A percentile compares a stretch with the other conserved stretches of the same genome.
Evolutionary conservation across 2,888 invertebrate species (phyloP).

Genomic region (Eurytoma adleriae): DNA sequence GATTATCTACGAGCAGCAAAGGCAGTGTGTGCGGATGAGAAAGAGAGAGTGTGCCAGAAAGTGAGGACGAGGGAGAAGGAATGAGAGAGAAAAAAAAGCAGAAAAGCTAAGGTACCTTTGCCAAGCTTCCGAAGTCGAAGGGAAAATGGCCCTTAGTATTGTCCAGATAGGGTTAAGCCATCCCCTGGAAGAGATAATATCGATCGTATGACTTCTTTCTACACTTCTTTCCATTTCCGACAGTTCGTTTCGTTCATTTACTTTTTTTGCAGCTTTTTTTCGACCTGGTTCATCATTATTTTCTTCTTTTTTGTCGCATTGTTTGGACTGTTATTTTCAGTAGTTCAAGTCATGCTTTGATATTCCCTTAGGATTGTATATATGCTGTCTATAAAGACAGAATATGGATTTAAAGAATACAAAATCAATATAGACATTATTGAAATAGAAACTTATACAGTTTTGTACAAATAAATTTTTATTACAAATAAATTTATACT

Average conservation of each 20-base stretch:
- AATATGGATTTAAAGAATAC: too few relatives aligned
- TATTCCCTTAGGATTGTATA: too few relatives aligned
- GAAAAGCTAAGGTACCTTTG: slow-evolving; percentile 4
- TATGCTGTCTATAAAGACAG: too few relatives aligned
- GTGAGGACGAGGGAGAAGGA: slow-evolving; percentile 1
- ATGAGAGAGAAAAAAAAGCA: background rate
- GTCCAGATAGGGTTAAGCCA: slow-evolving; percentile 55
- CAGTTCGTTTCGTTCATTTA: slow-evolving; percentile 29
- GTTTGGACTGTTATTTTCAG: slow-evolving; percentile 45
- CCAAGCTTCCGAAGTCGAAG: slow-evolving; percentile 53
- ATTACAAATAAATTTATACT: too few relatives aligned
- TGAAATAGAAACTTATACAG: too few relatives aligned
- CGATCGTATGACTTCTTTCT: slow-evolving; percentile 41
- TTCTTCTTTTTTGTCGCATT: slow-evolving; percentile 29
- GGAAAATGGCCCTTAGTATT: slow-evolving; percentile 50
- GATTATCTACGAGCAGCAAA: slow-evolving; percentile 54
- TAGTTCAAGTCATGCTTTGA: too few relatives aligned
- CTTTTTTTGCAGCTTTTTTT: background rate
- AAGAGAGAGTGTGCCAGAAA: slow-evolving; percentile 31
- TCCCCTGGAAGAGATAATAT: slow-evolving; percentile 46
- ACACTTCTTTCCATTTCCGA: slow-evolving; percentile 11
- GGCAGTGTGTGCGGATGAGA: slow-evolving; percentile 25
- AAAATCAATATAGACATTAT: too few relatives aligned
- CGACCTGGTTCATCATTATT: slow-evolving; percentile 24
- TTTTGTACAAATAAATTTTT: too few relatives aligned